These are phyloP conservation scores for Cynopterus sphinx DNA, from an alignment of 2,797 vertebrate species.

Conservation along the genomic window DNA sequence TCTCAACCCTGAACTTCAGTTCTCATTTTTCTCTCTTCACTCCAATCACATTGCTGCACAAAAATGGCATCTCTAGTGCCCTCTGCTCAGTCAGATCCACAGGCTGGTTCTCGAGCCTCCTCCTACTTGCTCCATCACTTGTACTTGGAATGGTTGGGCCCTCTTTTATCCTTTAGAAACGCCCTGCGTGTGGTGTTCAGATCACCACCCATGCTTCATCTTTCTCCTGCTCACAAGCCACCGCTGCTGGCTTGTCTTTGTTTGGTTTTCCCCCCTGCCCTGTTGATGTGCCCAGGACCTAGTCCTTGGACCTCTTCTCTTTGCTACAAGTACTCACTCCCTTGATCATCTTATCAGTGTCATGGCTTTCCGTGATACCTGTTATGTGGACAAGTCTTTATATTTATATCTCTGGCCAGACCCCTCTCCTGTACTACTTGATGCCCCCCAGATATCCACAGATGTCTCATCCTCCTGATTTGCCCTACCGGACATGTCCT, in stretches of 20 bases:
- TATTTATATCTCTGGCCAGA: not conserved
- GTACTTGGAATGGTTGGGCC: accelerated
- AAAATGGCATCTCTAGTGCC: not conserved
- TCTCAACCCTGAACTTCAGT: not conserved
- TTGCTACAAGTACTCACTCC: accelerated
- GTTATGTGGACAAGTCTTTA: not conserved
- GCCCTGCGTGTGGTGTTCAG: not conserved
- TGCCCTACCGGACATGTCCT: not conserved
- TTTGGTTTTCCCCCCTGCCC: not conserved
- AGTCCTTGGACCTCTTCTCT: not conserved
- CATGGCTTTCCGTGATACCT: not conserved
- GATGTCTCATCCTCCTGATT: not conserved
- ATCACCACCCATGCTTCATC: too few species aligned
- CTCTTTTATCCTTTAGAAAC: not conserved
- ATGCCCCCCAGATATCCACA: not conserved
- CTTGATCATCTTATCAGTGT: not conserved
- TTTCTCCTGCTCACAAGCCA: not conserved
- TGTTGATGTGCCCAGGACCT: not conserved
- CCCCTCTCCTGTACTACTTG: not conserved
- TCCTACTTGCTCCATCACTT: accelerated
- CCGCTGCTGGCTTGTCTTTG: not conserved
- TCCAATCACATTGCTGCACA: not conserved
- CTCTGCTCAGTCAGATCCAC: not conserved
- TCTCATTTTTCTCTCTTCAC: not conserved
- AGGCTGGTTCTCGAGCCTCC: not conserved